These are phyloP conservation scores for Tridacna crocea DNA, from an alignment of 2,888 invertebrate genomes.

Conservation along the genomic window DNA sequence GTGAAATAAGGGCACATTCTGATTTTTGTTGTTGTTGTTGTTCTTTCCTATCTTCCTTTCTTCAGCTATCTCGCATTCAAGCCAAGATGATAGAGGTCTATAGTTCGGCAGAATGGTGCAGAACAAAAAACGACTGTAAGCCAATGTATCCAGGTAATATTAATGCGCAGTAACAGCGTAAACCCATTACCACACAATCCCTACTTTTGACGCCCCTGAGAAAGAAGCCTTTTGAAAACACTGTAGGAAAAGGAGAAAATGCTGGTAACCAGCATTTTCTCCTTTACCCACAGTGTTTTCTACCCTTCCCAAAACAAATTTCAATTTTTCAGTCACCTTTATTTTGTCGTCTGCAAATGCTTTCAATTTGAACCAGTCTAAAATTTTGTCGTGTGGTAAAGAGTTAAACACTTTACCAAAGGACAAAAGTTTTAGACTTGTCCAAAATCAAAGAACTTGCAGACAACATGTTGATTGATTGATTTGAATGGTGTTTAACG, in stretches of 20 bases:
- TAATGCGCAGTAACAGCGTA: too few species aligned
- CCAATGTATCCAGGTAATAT: slow-evolving; percentile 25
- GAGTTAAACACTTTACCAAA: too few species aligned
- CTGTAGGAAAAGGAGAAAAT: not conserved
- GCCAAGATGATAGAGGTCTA: slow-evolving; percentile 23
- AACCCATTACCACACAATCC: not conserved
- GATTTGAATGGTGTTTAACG: too few species aligned
- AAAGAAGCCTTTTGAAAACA: not conserved
- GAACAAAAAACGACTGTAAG: slow-evolving; percentile 5
- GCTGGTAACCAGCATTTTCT: not conserved
- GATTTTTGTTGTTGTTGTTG: too few species aligned
- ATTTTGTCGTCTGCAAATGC: not conserved
- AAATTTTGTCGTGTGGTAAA: too few species aligned
- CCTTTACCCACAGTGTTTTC: not conserved
- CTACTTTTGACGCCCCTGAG: not conserved
- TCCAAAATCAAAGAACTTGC: too few species aligned
- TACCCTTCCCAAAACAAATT: not conserved
- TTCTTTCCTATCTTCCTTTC: too few species aligned
- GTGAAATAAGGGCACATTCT: too few species aligned
- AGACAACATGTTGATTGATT: too few species aligned
- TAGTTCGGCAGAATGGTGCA: slow-evolving; percentile 19
- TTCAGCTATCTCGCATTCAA: slow-evolving; percentile 1
- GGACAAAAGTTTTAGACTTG: too few species aligned
- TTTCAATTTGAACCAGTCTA: too few species aligned
- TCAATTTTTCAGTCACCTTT: not conserved